phyloP scores from a whole-genome alignment of 35 echinoderm and acorn worm species.

The Patiria miniata region DNA sequence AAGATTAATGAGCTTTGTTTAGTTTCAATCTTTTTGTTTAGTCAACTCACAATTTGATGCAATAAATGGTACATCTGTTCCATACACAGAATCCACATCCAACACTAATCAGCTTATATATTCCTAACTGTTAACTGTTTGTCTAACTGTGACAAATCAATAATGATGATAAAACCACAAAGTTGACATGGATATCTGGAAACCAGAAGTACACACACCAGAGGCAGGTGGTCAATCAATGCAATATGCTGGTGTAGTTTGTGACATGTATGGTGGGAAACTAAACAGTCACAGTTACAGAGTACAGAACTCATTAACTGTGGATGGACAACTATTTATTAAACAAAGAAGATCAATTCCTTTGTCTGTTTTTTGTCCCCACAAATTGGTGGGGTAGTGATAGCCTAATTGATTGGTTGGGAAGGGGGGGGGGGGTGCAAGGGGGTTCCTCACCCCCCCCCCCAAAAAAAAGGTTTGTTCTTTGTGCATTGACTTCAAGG shows the following conservation, averaged over 20 bases:
- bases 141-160: constrained; percentile 1
- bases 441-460: no score
- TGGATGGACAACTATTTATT: background rate
- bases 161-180: constrained; percentile 2
- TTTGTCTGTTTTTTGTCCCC: background rate
- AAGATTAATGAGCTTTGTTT: constrained; percentile 15
- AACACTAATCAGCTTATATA: background rate
- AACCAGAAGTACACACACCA: constrained; percentile 14
- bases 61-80: constrained; percentile 6
- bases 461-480: no score
- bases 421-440: no score
- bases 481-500: no score
- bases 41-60: no score
- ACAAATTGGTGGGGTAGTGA: background rate
- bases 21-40: no score
- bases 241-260: background rate
- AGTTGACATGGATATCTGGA: background rate
- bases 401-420: no score
- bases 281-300: no score
- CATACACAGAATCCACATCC: background rate
- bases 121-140: constrained; percentile 5
- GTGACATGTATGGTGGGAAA: no score
- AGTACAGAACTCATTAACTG: background rate
- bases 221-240: constrained; percentile 9
- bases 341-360: constrained; percentile 1